phyloP scores from a whole-genome alignment of 2,888 invertebrate genomes.

The Smittia sp. region DNA sequence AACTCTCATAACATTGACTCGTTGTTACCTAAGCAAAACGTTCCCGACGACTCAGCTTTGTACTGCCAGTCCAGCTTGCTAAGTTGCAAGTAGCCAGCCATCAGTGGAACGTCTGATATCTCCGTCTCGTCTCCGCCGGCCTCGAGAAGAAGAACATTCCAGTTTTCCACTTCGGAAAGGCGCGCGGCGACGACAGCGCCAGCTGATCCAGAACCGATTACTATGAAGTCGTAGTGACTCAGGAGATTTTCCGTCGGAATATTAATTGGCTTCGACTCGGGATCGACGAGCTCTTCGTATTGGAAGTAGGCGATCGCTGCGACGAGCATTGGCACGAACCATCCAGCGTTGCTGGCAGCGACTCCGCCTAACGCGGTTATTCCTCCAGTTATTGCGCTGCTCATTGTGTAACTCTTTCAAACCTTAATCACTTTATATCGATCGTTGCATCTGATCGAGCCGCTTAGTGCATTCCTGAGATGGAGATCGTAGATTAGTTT shows the following conservation, averaged over 20 bases:
- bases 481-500: not conserved
- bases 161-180: conserved; percentile 72
- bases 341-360: conserved; percentile 68
- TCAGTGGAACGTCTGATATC: conserved; percentile 81
- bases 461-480: not conserved
- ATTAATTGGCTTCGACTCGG: conserved; percentile 75
- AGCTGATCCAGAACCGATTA: conserved; percentile 84
- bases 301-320: conserved; percentile 85
- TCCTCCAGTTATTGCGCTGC: conserved; percentile 65
- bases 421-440: not conserved
- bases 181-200: conserved; percentile 74
- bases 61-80: conserved; percentile 90
- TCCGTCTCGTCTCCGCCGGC: conserved; percentile 90
- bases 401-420: conserved; percentile 48
- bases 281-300: conserved; percentile 80
- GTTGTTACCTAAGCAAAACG: conserved; percentile 70
- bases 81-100: conserved; percentile 83
- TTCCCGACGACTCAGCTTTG: conserved; percentile 84
- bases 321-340: conserved; percentile 80
- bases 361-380: conserved; percentile 67
- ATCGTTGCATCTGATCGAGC: not conserved
- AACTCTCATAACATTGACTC: not conserved
- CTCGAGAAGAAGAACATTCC: conserved; percentile 78
- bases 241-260: conserved; percentile 63
- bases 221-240: conserved; percentile 76